Percentiles rank a stretch among this genome's conserved stretches.
Conservation (phyloP, 2,888 invertebrate species). For the Silvanus unidentatus region DNA sequence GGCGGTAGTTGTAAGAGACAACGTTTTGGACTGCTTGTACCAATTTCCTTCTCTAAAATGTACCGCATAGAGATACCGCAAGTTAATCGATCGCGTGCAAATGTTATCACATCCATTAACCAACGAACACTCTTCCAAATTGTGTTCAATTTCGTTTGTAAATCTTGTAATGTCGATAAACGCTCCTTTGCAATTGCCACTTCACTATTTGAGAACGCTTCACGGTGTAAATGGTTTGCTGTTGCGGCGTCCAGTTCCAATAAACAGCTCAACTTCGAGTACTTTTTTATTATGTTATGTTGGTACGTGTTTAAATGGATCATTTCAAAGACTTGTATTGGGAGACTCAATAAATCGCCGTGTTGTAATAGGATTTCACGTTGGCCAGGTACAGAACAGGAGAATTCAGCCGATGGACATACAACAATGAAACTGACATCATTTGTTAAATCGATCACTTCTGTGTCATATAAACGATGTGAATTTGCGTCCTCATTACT, state of each 20-base stretch:
- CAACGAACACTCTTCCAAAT: slow-evolving; percentile 94
- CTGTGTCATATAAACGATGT: slow-evolving; percentile 85
- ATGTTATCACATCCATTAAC: slow-evolving; percentile 92
- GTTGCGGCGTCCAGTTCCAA: slow-evolving; percentile 86
- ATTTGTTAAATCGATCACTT: slow-evolving; percentile 85
- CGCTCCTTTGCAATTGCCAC: slow-evolving; percentile 81
- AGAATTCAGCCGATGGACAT: slow-evolving; percentile 86
- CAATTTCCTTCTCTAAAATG: slow-evolving; percentile 46
- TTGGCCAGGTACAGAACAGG: slow-evolving; percentile 85
- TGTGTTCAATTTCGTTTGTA: slow-evolving; percentile 78
- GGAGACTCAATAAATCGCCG: slow-evolving; percentile 80
- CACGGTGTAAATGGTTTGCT: slow-evolving; percentile 88
- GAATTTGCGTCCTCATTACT: slow-evolving; percentile 60
- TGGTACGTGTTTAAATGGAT: slow-evolving; percentile 94
- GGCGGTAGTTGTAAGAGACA: slow-evolving; percentile 63
- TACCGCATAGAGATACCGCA: slow-evolving; percentile 41
- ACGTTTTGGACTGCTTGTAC: slow-evolving; percentile 45
- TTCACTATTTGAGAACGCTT: slow-evolving; percentile 90
- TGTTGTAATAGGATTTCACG: slow-evolving; percentile 78
- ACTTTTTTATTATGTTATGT: slow-evolving; percentile 80
- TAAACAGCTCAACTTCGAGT: slow-evolving; percentile 88
- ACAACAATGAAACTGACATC: slow-evolving; percentile 90
- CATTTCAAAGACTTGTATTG: slow-evolving; percentile 91
- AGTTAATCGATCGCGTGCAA: slow-evolving; percentile 74
- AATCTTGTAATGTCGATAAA: slow-evolving; percentile 71